phyloP scores from a whole-genome alignment of 2,797 vertebrate genomes.

The Enteromius thamalakanensis region DNA sequence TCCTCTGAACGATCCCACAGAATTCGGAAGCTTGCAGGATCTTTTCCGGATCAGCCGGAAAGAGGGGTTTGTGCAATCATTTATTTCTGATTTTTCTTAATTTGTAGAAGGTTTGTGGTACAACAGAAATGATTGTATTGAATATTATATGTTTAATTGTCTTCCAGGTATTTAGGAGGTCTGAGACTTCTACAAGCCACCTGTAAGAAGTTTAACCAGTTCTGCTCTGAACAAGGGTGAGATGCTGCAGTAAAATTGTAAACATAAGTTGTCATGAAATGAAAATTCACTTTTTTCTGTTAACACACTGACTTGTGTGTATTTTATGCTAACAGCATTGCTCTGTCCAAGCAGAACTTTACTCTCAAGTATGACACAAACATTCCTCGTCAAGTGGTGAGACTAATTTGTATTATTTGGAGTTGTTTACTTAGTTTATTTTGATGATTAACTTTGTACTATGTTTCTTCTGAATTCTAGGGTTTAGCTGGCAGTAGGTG shows the following conservation, averaged over 20 bases:
- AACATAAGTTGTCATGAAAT: neutral
- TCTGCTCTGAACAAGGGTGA: slow-evolving; percentile 85
- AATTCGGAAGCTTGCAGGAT: slow-evolving; percentile 85
- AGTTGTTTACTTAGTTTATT: neutral
- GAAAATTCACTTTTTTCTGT: neutral
- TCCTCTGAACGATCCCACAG: slow-evolving; percentile 85
- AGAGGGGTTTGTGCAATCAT: slow-evolving; percentile 77
- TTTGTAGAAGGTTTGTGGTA: neutral
- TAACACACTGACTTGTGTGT: neutral
- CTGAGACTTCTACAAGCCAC: slow-evolving; percentile 84
- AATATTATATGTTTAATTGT: neutral
- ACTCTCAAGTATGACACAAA: slow-evolving; percentile 87
- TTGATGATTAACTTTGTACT: neutral
- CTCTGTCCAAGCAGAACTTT: slow-evolving; percentile 85
- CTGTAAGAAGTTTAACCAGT: slow-evolving; percentile 87
- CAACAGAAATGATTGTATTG: neutral
- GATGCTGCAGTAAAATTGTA: slow-evolving; percentile 37
- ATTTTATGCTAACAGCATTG: slow-evolving; percentile 72
- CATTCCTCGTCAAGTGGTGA: slow-evolving; percentile 86
- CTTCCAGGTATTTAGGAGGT: slow-evolving; percentile 81
- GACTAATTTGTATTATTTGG: slow-evolving; percentile 40
- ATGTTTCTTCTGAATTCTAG: slow-evolving; percentile 65
- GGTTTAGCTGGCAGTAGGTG: slow-evolving; percentile 87
- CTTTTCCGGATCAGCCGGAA: slow-evolving; percentile 84
- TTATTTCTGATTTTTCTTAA: slow-evolving; percentile 15